Evolutionary conservation across 2,113 vertebrate genomes (phyloP), one percentile per base, ranked within the genome.

Genomic region (Platycercus adscitus): DNA sequence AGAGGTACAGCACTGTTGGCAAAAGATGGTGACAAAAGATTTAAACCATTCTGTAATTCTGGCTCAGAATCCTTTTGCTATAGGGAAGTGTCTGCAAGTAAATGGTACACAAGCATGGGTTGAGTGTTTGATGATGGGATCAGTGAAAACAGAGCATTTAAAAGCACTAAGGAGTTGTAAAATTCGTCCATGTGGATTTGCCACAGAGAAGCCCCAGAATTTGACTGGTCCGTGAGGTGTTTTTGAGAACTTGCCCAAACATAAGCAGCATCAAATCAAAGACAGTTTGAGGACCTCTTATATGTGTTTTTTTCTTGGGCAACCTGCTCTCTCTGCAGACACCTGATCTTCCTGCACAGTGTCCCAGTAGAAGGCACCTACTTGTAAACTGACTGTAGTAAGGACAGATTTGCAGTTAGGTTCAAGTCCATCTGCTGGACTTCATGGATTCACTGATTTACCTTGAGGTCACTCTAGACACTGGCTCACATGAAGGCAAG

Each of bases 171-270:
- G 26, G n/a, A 63, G 46, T 7, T 39, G 17, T 43, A 84, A 81
- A 73, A 84, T 46, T 70, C 49, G 56, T 49, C 70, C 26, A 24
- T 18, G 44, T 11, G 41, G n/a, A 41, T 39, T 12, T 61, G n/a
- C 64, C 44, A 55, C 0, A 55, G 10, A 71, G 25, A 23, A 87
- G 64, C 9, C 65, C 60, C 8, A 1, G 49, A 71, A 91, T 47
- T 7, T 81, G 39, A 71, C 58, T 11, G 33, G 43, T 47, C 0
- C 0, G 11, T 20, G 11, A 19, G 15, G 11, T 37, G 3, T 19
- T 82, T 79, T 71, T 55, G 47, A 85, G 46, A 91, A 71, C 15
- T 31, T 58, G 46, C 15, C 28, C 56, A 60, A 89, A 84, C 37
- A 53, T 29, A 75, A 68, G 17, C 13, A 91, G 18, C 13, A 29